phyloP scores from a whole-genome alignment of 1,140 invertebrate species.

The Ceratosolen solmsi region DNA sequence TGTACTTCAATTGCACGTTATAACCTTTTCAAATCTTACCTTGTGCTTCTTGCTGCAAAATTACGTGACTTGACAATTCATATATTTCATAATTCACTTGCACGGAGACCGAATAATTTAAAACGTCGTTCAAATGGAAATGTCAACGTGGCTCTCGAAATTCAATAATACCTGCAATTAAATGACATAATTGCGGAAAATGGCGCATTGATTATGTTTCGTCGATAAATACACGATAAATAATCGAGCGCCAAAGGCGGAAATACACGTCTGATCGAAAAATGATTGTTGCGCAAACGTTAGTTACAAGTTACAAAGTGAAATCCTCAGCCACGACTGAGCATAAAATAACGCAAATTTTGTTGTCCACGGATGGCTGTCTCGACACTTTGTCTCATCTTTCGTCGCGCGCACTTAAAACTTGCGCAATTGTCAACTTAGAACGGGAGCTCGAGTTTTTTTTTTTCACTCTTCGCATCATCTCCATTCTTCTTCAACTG shows the following conservation, averaged over 20 bases:
- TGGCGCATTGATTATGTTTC: too few species aligned
- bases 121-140: not conserved
- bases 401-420: not conserved
- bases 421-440: constrained; percentile 2
- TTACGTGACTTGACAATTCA: too few species aligned
- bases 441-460: not conserved
- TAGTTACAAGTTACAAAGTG: not conserved
- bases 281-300: not conserved
- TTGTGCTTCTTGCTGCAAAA: too few species aligned
- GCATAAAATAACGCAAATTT: constrained; percentile 13
- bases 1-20: not conserved
- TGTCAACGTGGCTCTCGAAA: not conserved
- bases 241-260: too few species aligned
- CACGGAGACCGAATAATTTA: not conserved
- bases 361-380: not conserved
- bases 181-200: not conserved
- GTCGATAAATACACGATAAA: too few species aligned
- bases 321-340: not conserved
- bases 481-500: too few species aligned
- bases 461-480: not conserved
- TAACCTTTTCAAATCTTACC: not conserved
- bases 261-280: not conserved
- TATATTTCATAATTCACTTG: not conserved
- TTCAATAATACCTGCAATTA: not conserved
- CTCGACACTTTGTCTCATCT: not conserved